Base-by-base conservation (phyloP, 2,888 invertebrate species). In the Eremobia ochroleuca region DNA sequence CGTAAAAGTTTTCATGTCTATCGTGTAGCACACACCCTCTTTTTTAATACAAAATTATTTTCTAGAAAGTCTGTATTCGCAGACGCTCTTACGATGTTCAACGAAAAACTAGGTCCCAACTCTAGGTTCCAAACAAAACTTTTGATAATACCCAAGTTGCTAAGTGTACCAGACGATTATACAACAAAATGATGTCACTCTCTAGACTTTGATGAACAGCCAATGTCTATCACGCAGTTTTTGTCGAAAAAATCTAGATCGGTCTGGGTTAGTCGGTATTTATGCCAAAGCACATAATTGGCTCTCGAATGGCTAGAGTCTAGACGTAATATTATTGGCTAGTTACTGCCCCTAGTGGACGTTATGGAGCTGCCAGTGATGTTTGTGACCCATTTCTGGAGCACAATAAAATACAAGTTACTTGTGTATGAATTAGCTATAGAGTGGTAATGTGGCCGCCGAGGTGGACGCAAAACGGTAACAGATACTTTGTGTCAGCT, bases 241-340 rank as follows among this genome's bases (percentile, higher is more conserved):
- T 83, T 70, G 75, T 55, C 66, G 75, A 83, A 87, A 87, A 85
- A 76, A 83, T 71, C 84, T 76, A 83, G 73, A 73, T 79, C 68
- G 46, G 43, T 80, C 81, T 81, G 78, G 78, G 84, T 79, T 81
- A 73, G 55, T 59, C 59, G 28, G 67, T 79, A 74, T 87, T 87
- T 87, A 85, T 87, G 87, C 82, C 82, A 85, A 87, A 87, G 62
- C n/a, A 79, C 65, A 85, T 87, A 88, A 88, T 85, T 86, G 83
- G 59, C 69, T 79, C 74, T 81, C 67, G 59, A 88, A 88, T 82
- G 43, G 74, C 79, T 71, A 58, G n/a, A 73, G 89, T 88, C 88
- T 88, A 88, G 88, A 88, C 88, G 59, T 69, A 73, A 75, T 79
- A 82, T 85, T 89, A 89, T 87, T 62, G 82, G 81, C 64, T 73